phyloP scores from a whole-genome alignment of 2,113 vertebrate genomes.

The Willisornis vidua region DNA sequence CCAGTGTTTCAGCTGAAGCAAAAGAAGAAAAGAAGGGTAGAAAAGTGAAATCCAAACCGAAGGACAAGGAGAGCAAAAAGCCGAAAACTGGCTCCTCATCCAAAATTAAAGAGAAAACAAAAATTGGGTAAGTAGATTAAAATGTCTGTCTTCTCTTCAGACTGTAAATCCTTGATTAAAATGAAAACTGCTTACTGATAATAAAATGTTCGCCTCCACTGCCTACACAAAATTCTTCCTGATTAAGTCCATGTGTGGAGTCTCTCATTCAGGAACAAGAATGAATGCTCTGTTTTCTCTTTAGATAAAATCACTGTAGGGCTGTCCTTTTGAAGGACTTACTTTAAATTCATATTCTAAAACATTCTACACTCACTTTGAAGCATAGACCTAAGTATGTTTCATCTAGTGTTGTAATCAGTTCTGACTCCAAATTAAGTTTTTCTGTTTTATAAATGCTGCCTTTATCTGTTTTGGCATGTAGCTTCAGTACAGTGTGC shows the following conservation, averaged over 20 bases:
- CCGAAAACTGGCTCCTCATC: conserved; percentile 83
- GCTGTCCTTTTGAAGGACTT: not conserved
- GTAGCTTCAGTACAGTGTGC: not conserved
- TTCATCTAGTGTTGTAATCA: not conserved
- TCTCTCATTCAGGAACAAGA: conserved; percentile 38
- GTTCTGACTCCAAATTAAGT: not conserved
- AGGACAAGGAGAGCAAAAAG: conserved; percentile 88
- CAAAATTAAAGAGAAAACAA: conserved; percentile 92
- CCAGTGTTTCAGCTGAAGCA: conserved; percentile 86
- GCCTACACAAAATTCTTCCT: conserved; percentile 46
- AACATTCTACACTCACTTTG: not conserved
- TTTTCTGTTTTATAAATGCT: not conserved
- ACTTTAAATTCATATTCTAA: not conserved
- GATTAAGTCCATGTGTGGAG: conserved; percentile 47
- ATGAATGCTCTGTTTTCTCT: conserved; percentile 10
- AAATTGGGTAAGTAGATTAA: conserved; percentile 88
- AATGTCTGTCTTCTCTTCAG: not conserved
- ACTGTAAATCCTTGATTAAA: conserved; percentile 18
- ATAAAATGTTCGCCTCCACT: not conserved
- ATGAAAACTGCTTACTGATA: conserved; percentile 10
- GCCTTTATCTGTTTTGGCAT: not conserved
- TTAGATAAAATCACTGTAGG: not conserved
- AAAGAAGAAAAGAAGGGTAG: conserved; percentile 84
- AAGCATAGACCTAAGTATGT: not conserved
- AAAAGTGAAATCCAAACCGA: conserved; percentile 85